Base-by-base conservation (phyloP, 2,797 vertebrate species). In the Pangasius krempfi region DNA sequence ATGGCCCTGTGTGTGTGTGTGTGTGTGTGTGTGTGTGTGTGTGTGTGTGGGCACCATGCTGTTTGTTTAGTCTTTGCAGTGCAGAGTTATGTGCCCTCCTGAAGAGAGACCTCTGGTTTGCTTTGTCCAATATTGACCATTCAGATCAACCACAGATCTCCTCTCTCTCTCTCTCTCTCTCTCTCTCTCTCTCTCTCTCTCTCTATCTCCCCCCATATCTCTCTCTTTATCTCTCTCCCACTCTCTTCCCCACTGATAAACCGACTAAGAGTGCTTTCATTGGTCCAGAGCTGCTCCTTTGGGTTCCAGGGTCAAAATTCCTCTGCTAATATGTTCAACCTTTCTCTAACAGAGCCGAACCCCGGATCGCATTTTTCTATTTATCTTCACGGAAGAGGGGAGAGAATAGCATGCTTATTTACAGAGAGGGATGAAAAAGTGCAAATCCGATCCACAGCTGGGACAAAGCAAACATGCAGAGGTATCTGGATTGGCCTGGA, bases 91-190 rank as follows among this genome's bases (percentile, higher is more conserved):
- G 73, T 86, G 73, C 66, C 47, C 88, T 89, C 90, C 88, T 88
- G 84, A 86, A 80, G 85, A 84, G 79, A 60, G 56, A 82, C 79
- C 37, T 88, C 84, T 4, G 33, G 40, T 79, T 86, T 86, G 83
- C 88, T 91, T 75, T 86, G 84, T 89, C 87, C 80, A 8, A 87
- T 89, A 87, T 88, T 81, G n/a, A 85, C 75, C 86, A 58, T 82
- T 90, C 81, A 87, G 83, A 88, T 90, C 68, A 88, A 87, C 70
- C 85, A 82, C 82, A 76, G 47, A 88, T 52, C 80, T 18, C 44
- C 89, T 56, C 86, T 76, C 86, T 56, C 86, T 72, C 76, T 72
- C 37, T 16, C 70, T 54, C 62, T 78, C 25, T 85, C 54, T 62
- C 66, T 83, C n/a, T 62, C 13, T 79, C 7, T 70, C 62, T 78